A percentile compares a stretch with the other conserved stretches of the same genome.
These are phyloP conservation scores for Cerceris rybyensis DNA, from an alignment of 2,888 invertebrate genomes.

Conservation along the genomic window DNA sequence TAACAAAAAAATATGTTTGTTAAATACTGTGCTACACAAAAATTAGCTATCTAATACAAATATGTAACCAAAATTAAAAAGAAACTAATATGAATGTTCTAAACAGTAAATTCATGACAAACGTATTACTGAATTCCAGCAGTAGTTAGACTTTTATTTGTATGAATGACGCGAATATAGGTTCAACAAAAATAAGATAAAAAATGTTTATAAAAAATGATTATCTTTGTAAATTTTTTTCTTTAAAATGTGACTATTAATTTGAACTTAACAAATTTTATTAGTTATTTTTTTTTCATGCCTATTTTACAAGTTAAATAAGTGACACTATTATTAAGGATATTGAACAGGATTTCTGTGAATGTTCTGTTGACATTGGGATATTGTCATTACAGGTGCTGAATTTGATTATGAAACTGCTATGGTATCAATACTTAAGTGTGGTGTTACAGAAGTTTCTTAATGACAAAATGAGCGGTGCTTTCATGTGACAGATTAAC, in stretches of 20 bases:
- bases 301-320: constrained; percentile 75
- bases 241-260: constrained; percentile 48
- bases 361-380: constrained; percentile 55
- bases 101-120: constrained; percentile 27
- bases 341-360: constrained; percentile 58
- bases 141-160: constrained; percentile 31
- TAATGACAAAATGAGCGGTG: constrained; percentile 67
- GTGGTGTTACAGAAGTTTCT: constrained; percentile 62
- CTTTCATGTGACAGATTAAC: constrained; percentile 64
- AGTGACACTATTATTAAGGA: constrained; percentile 64
- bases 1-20: constrained; percentile 14
- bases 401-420: constrained; percentile 65
- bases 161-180: constrained; percentile 31
- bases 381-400: constrained; percentile 69
- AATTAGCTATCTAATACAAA: constrained; percentile 7
- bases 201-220: constrained; percentile 17
- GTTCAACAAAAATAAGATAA: constrained; percentile 45
- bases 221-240: constrained; percentile 28
- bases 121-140: constrained; percentile 30
- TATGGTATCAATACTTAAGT: constrained; percentile 63
- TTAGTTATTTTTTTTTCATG: constrained; percentile 65
- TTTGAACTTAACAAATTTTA: constrained; percentile 59
- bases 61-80: constrained; percentile 6
- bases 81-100: neutral
- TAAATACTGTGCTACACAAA: constrained; percentile 22